Percentiles rank a stretch among this genome's conserved stretches.
These are phyloP conservation scores for Planiliza haematocheilus DNA, from an alignment of 2,113 vertebrate genomes.

Conservation along the genomic window DNA sequence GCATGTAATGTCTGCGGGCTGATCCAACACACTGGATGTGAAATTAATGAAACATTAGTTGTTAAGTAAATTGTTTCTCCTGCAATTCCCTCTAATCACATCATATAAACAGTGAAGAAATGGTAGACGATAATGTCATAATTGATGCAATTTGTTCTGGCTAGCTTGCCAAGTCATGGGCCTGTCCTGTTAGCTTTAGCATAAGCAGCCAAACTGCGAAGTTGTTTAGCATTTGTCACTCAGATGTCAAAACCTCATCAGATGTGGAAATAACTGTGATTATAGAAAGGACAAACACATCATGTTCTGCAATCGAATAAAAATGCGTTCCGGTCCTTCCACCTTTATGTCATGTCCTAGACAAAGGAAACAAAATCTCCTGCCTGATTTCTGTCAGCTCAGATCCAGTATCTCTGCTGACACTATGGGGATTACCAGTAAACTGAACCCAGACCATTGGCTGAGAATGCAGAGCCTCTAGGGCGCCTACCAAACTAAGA, in stretches of 20 bases:
- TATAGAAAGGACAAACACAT: too few species aligned
- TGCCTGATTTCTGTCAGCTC: constrained; percentile 13
- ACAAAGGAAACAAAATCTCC: constrained; percentile 2
- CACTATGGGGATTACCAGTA: constrained; percentile 58
- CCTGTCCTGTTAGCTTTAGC: not conserved
- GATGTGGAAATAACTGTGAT: not conserved
- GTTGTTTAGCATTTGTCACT: too few species aligned
- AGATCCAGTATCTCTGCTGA: constrained; percentile 48
- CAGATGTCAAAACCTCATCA: not conserved
- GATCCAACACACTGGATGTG: not conserved
- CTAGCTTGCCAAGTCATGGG: not conserved
- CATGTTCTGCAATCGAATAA: too few species aligned
- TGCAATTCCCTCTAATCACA: too few species aligned
- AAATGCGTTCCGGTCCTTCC: too few species aligned
- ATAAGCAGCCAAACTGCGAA: not conserved
- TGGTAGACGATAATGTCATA: too few species aligned
- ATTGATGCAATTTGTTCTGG: not conserved
- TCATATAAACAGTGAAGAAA: too few species aligned
- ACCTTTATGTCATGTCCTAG: not conserved
- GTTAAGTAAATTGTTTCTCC: too few species aligned
- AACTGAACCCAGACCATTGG: constrained; percentile 54
- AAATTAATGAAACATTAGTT: not conserved
- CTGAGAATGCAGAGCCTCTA: constrained; percentile 43
- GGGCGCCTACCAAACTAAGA: constrained; percentile 46
- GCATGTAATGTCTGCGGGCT: not conserved